Evolutionary conservation across 2,888 invertebrate species (phyloP), one percentile per base, ranked within the genome.

Genomic region (Luffia ferchaultella): DNA sequence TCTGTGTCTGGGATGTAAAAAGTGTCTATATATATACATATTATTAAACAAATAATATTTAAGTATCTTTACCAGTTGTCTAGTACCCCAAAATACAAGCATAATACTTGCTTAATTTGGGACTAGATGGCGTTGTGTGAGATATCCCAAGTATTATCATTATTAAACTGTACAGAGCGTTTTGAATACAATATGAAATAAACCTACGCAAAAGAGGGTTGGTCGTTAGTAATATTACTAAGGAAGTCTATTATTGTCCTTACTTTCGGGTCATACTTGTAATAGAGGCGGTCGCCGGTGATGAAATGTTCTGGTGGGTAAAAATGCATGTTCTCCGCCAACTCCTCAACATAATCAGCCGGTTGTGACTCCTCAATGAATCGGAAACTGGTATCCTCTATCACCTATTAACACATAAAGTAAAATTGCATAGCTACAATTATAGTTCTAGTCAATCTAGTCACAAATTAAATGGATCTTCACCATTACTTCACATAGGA

Each of bases 251-350:
- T 15, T 45, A 18, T 17, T 16, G 40, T 5, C 45, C 54, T 54
- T 59, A 88, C 88, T 70, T 90, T 77, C 1, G 91, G 89, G 63
- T 93, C 86, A 65, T 92, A 96, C 55, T 93, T 90, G 62, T 89
- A 92, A 65, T 88, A 90, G 0, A 96, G 73, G 50, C 88, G 85
- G 43, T 88, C 86, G 0, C 95, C 96, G 0, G 90, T 90, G 51
- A 97, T 85, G 64, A 91, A 93, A 70, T 95, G 90, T 58, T 88
- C 85, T 0, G 93, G 88, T 0, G 92, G 89, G 72, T 89, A 96
- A 62, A 89, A 86, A 57, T 93, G 94, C 91, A 95, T 93, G 60
- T 89, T 88, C 62, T 92, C 89, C 1, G 89, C 88, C 9, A 96
- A 61, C 30, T 86, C 85, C 73, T 93, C 93, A 0, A 95, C 96